Evolutionary conservation across 2,888 invertebrate genomes (phyloP).

Genomic region (Nomada ruficornis): DNA sequence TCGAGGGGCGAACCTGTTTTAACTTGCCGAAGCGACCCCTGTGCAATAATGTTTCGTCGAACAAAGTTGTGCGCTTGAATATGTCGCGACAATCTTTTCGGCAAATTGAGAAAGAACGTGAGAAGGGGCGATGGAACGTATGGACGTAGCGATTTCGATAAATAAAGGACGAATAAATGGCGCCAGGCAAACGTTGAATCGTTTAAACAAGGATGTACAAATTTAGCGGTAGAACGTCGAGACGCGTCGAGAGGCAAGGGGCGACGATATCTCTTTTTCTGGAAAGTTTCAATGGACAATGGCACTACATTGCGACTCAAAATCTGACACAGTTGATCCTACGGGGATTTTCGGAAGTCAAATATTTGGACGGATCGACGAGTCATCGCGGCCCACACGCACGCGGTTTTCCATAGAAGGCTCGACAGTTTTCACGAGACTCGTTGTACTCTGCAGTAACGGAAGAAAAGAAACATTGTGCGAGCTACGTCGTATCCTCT

Average conservation of each 20-base stretch:
- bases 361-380: conserved; percentile 82
- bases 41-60: too few relatives aligned
- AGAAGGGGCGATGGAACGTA: too few relatives aligned
- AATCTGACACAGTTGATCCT: conserved; percentile 43
- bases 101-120: too few relatives aligned
- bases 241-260: conserved; percentile 17
- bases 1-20: too few relatives aligned
- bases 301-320: conserved; percentile 44
- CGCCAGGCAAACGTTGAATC: not conserved
- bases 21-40: too few relatives aligned
- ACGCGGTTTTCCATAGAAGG: conserved; percentile 68
- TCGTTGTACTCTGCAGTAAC: conserved; percentile 50
- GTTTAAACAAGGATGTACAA: not conserved
- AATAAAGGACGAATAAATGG: too few relatives aligned
- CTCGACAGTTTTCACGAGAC: conserved; percentile 64
- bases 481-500: conserved; percentile 71
- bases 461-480: conserved; percentile 79
- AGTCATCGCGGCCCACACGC: conserved; percentile 77
- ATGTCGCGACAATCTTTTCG: too few relatives aligned
- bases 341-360: conserved; percentile 61
- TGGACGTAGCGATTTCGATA: too few relatives aligned
- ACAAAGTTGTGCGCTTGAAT: too few relatives aligned
- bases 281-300: conserved; percentile 57
- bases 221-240: conserved; percentile 10
- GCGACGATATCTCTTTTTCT: conserved; percentile 45